Conservation (phyloP, 1,140 invertebrate genomes). For the Aleiodes sp. region DNA sequence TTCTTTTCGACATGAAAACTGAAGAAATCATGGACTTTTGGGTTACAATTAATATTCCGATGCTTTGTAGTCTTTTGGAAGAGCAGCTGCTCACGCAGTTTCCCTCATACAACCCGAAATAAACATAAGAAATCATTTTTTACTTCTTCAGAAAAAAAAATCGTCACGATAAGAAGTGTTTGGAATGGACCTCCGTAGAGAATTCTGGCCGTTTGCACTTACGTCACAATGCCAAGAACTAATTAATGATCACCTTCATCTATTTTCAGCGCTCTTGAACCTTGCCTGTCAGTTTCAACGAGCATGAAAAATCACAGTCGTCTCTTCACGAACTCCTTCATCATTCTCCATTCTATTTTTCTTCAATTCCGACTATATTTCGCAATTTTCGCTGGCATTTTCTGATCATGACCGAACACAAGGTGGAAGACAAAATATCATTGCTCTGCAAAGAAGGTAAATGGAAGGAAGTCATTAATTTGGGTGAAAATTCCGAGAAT, state of each 20-base stretch:
- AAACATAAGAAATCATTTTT: too few species aligned
- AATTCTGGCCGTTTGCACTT: slow-evolving; percentile 12
- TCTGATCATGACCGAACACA: slow-evolving; percentile 27
- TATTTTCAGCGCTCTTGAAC: slow-evolving; percentile 21
- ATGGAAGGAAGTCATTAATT: slow-evolving; percentile 48
- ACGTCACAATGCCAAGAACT: slow-evolving; percentile 10
- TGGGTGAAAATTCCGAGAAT: slow-evolving; percentile 39
- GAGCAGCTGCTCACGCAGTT: too few species aligned
- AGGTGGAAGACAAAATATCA: slow-evolving; percentile 47
- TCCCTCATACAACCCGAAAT: too few species aligned
- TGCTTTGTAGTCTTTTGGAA: too few species aligned
- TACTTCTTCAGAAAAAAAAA: too few species aligned
- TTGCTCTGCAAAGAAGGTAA: slow-evolving; percentile 42
- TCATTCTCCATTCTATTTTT: too few species aligned
- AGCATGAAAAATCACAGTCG: not conserved
- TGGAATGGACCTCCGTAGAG: not conserved
- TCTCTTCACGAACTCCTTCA: too few species aligned
- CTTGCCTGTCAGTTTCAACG: slow-evolving; percentile 5
- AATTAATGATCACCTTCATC: slow-evolving; percentile 8
- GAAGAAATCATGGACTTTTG: too few species aligned
- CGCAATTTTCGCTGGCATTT: not conserved
- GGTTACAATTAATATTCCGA: too few species aligned
- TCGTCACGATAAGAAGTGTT: not conserved
- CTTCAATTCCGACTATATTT: too few species aligned
- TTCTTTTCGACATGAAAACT: too few species aligned